phyloP scores from a whole-genome alignment of 2,888 invertebrate genomes.

The Coenonympha glycerion region DNA sequence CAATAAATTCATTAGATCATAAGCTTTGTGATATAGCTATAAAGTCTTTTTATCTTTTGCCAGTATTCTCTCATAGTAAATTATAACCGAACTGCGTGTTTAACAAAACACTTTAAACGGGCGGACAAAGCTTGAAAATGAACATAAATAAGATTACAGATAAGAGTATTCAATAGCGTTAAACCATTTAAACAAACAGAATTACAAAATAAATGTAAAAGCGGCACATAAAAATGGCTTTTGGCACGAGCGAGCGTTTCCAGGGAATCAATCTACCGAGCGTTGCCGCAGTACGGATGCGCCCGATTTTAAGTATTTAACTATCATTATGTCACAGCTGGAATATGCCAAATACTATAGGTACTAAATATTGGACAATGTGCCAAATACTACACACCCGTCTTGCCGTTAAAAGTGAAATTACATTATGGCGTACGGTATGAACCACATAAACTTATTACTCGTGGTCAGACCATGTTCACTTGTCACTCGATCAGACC shows the following conservation, averaged over 20 bases:
- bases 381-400: no score
- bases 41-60: no score
- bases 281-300: conserved; percentile 46
- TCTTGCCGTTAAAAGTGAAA: no score
- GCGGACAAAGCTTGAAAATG: background rate
- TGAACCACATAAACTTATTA: no score
- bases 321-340: conserved; percentile 40
- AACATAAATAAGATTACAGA: conserved; percentile 9
- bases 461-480: no score
- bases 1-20: no score
- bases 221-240: conserved; percentile 21
- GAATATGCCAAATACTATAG: no score
- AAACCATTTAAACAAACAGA: conserved; percentile 15
- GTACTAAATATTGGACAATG: no score
- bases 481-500: no score
- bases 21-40: no score
- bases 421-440: no score
- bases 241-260: conserved; percentile 23
- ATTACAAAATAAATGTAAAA: conserved; percentile 20
- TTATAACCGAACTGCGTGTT: background rate
- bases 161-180: conserved; percentile 16
- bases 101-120: background rate
- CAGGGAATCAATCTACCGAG: conserved; percentile 46
- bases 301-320: conserved; percentile 52
- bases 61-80: no score